These are phyloP conservation scores for Eristalinus aeneus DNA, from an alignment of 2,888 invertebrate species.

Conservation along the genomic window DNA sequence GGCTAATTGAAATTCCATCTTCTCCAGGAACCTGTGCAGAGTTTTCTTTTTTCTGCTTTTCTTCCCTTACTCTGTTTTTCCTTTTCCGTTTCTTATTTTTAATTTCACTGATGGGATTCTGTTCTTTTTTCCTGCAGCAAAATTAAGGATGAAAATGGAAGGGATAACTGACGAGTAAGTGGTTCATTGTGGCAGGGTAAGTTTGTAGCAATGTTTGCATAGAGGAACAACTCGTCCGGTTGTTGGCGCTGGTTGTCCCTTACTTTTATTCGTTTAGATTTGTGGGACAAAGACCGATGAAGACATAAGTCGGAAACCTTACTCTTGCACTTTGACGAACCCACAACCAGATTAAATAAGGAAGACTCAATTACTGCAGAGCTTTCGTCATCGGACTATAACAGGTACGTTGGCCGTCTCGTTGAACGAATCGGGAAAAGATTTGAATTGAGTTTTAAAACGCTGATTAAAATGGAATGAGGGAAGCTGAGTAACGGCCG, in stretches of 20 bases:
- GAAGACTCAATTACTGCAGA: neutral
- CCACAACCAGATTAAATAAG: neutral
- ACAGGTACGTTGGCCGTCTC: no score
- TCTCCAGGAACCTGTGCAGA: neutral
- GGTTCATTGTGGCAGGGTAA: neutral
- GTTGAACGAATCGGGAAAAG: no score
- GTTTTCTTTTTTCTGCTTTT: neutral
- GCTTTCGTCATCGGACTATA: neutral
- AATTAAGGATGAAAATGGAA: neutral
- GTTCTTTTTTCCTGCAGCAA: neutral
- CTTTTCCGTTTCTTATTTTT: conserved; percentile 1
- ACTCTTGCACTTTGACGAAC: neutral
- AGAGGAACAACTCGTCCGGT: no score
- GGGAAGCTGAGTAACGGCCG: no score
- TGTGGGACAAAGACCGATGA: neutral
- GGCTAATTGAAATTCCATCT: conserved; percentile 19
- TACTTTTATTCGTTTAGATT: neutral
- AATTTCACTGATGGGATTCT: neutral
- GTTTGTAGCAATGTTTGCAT: neutral
- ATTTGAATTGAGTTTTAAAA: no score
- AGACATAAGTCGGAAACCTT: neutral
- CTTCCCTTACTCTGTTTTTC: neutral
- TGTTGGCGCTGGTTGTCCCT: neutral
- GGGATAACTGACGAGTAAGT: neutral
- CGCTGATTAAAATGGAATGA: no score